phyloP scores from a whole-genome alignment of 2,797 vertebrate genomes.

The Anguilla obscura region DNA sequence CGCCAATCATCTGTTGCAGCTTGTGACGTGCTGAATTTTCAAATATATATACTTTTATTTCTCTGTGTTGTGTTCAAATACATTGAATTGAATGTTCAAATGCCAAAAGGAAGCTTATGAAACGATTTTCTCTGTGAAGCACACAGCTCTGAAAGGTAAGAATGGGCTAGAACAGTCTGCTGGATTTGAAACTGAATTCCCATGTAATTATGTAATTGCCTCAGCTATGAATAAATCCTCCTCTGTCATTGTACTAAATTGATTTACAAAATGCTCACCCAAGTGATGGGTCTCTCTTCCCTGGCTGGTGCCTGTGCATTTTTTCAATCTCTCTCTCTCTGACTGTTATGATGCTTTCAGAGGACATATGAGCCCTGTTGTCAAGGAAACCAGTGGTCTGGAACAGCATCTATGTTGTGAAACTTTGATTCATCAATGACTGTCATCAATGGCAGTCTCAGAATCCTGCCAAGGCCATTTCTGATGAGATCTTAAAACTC shows the following conservation, averaged over 20 bases:
- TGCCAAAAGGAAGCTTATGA: neutral
- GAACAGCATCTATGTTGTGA: slow-evolving; percentile 65
- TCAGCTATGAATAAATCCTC: slow-evolving; percentile 11
- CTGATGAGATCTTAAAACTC: neutral
- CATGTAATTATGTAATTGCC: neutral
- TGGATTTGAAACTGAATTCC: neutral
- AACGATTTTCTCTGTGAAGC: neutral
- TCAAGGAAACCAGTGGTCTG: slow-evolving; percentile 75
- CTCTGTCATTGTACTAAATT: slow-evolving; percentile 37
- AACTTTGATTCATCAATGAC: slow-evolving; percentile 56
- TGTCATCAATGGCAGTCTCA: neutral
- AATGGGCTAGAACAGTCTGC: neutral
- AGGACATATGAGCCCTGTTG: slow-evolving; percentile 76
- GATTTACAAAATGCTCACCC: slow-evolving; percentile 46
- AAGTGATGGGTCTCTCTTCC: slow-evolving; percentile 42
- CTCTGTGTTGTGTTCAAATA: neutral
- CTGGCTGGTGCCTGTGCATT: slow-evolving; percentile 41
- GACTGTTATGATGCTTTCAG: slow-evolving; percentile 62
- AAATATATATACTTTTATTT: neutral
- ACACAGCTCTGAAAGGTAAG: neutral
- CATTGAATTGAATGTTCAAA: neutral
- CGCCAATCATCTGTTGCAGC: neutral
- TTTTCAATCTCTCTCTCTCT: slow-evolving; percentile 35
- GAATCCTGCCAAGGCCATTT: neutral
- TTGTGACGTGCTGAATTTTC: neutral